Evolutionary conservation across 23 tunicate genomes (phyloP).

Genomic region (Pegea sp.): DNA sequence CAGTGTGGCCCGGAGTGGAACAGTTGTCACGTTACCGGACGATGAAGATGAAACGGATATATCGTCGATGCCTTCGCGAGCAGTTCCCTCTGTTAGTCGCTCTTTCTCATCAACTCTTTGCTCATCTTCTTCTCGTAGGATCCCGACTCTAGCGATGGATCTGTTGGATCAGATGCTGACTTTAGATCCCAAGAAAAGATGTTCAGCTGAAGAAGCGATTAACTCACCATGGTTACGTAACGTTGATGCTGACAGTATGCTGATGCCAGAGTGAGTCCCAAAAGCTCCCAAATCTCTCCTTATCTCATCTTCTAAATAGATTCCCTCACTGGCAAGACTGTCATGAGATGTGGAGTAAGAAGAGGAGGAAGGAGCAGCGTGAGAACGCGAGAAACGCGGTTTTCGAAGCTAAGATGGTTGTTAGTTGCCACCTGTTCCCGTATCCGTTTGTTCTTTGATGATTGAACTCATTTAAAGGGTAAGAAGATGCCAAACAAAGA

Average conservation of each 20-base stretch:
- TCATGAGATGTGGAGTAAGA: slow-evolving; percentile 98
- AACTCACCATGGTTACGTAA: slow-evolving; percentile 65
- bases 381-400: too few species aligned
- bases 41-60: slow-evolving; percentile 60
- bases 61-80: slow-evolving; percentile 59
- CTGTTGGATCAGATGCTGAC: slow-evolving; percentile 74
- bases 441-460: too few species aligned
- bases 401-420: too few species aligned
- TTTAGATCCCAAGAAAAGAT: slow-evolving; percentile 35
- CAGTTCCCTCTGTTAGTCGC: slow-evolving; percentile 63
- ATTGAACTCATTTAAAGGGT: too few species aligned
- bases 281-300: background rate
- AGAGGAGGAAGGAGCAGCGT: slow-evolving; percentile 14
- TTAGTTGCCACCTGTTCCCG: too few species aligned
- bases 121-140: slow-evolving; percentile 2
- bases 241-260: slow-evolving; percentile 40
- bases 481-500: too few species aligned
- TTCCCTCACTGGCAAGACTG: slow-evolving; percentile 93
- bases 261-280: slow-evolving; percentile 80
- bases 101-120: background rate
- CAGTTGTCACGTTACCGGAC: slow-evolving; percentile 63
- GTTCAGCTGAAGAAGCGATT: slow-evolving; percentile 70
- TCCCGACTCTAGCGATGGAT: slow-evolving; percentile 76
- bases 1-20: slow-evolving; percentile 75
- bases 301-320: background rate